These are phyloP conservation scores for Graphium colonna DNA, from an alignment of 2,888 invertebrate species.

Conservation along the genomic window DNA sequence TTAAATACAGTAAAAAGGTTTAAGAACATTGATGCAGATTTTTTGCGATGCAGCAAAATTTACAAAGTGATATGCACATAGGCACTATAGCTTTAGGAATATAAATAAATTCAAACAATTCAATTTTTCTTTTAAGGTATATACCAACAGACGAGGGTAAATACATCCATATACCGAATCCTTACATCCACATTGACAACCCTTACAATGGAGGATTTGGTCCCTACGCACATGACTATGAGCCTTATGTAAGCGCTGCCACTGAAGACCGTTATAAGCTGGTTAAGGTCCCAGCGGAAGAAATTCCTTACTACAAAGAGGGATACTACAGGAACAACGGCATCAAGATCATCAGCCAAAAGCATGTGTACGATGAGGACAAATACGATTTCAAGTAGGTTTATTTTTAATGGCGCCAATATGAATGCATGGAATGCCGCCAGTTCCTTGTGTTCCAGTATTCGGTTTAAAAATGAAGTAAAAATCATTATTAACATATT, in stretches of 20 bases:
- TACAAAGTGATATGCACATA: no score
- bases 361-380: constrained; percentile 70
- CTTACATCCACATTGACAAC: constrained; percentile 75
- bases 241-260: constrained; percentile 71
- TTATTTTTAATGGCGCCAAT: background rate
- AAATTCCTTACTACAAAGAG: constrained; percentile 67
- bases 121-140: constrained; percentile 53
- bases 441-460: constrained; percentile 25
- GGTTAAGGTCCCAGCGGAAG: constrained; percentile 53
- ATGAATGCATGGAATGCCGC: constrained; percentile 13
- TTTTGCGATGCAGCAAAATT: background rate
- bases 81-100: no score
- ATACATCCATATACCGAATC: constrained; percentile 75
- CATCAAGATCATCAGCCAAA: constrained; percentile 72
- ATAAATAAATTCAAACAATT: no score
- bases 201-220: constrained; percentile 70
- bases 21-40: background rate
- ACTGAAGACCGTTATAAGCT: constrained; percentile 59
- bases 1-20: constrained; percentile 8
- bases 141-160: constrained; percentile 68
- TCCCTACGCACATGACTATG: constrained; percentile 67
- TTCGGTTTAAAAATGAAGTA: constrained; percentile 27
- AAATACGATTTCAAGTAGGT: constrained; percentile 77
- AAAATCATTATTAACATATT: constrained; percentile 44
- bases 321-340: constrained; percentile 76